Base-by-base conservation (phyloP, 1,140 invertebrate species). In the Drusus annulatus region DNA sequence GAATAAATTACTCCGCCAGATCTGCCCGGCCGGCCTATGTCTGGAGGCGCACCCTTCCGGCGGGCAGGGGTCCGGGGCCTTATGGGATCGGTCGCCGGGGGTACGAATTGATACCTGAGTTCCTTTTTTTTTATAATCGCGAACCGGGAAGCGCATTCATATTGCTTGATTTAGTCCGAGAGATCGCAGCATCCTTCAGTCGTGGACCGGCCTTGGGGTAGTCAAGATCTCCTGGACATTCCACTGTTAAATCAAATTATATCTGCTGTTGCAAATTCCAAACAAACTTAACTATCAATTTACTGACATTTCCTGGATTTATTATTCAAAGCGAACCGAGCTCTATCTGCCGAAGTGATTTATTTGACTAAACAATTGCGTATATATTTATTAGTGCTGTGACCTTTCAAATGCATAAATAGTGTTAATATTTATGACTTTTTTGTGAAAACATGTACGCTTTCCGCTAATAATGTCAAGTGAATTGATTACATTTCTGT, bases 31-130 rank as follows among this genome's bases (percentile, higher is more conserved):
- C n/a, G 75, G 7, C 54, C 68, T 81, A n/a, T n/a, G 19, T 65
- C 31, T 60, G 69, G 68, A 8, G 15, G 54, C 19, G 17, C 76
- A 60, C 76, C 69, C 69, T 63, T 81, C 68, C 54, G n/a, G 25
- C 19, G 15, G 17, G 28, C 56, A 17, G n/a, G 21, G 54, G 62
- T 15, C n/a, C 79, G 79, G 79, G 79, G 58, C 36, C 19, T 77
- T 71, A 17, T 62, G 75, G 73, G 62, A 4, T 1, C 78, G 65
- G 21, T 23, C 63, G 77, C 45, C 54, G 7, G 28, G 75, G 79
- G 73, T 60, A 60, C 23, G 50, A 31, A 69, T 79, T 78, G 79
- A 83, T 83, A 83, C 82, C 82, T 83, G 82, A 31, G 81, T 31
- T 71, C 80, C 80, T 19, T 65, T 78, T 78, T 78, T 78, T 80